These are phyloP conservation scores for Caretta caretta DNA, from an alignment of 2,113 vertebrate genomes.

Conservation along the genomic window DNA sequence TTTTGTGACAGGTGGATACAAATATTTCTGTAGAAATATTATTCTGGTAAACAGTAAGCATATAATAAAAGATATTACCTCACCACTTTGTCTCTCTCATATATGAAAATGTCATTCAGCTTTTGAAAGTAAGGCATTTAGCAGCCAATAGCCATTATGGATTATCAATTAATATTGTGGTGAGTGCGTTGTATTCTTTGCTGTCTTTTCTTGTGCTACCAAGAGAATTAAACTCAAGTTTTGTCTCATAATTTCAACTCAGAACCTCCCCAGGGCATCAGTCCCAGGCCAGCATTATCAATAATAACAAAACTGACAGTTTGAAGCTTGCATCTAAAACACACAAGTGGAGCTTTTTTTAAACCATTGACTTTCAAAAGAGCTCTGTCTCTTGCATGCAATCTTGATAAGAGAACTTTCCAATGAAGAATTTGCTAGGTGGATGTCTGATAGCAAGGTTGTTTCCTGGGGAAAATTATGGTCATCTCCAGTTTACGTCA, in stretches of 20 bases:
- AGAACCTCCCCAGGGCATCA: constrained; percentile 71
- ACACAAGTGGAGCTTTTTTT: constrained; percentile 49
- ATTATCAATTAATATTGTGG: neutral
- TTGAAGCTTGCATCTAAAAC: constrained; percentile 73
- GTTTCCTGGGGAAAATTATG: constrained; percentile 64
- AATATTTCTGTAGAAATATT: neutral
- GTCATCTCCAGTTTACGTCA: constrained; percentile 51
- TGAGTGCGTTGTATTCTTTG: neutral
- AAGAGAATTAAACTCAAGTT: constrained; percentile 72
- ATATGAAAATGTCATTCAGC: neutral
- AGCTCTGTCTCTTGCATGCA: constrained; percentile 60
- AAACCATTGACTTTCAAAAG: constrained; percentile 82
- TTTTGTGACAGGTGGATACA: neutral
- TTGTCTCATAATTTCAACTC: constrained; percentile 74
- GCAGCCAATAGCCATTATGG: neutral
- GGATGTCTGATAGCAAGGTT: constrained; percentile 56
- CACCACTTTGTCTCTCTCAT: neutral
- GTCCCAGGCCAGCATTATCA: constrained; percentile 72
- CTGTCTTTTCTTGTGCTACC: constrained; percentile 29
- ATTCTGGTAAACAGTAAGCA: constrained; percentile 6
- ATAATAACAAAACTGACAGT: constrained; percentile 78
- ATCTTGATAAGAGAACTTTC: constrained; percentile 76
- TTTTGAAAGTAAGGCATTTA: constrained; percentile 12
- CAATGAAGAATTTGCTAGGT: constrained; percentile 54
- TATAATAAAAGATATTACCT: neutral